Base-by-base conservation (phyloP, 2,888 invertebrate genomes). In the Ptychoptera contaminata region DNA sequence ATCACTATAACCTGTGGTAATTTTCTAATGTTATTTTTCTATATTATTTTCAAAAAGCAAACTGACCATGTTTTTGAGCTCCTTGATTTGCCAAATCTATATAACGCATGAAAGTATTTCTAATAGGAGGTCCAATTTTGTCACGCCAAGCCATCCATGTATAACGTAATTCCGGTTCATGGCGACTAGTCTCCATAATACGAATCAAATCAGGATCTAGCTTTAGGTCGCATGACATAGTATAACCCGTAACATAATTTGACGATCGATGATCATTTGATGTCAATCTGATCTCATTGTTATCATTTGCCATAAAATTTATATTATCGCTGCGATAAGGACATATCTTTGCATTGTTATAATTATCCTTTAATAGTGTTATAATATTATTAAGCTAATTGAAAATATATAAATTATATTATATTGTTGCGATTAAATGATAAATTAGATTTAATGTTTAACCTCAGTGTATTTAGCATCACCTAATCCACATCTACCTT, bases 91-190 rank as follows among this genome's bases (percentile, higher is more conserved):
- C 79, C 29, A 90, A 60, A 51, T 80, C 75, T 0, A 85, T 77
- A 53, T 85, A 88, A 69, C 82, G 71, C 69, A 80, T 76, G 57
- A 82, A 91, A 49, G 79, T 71, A 47, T 79, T 76, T 59, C 77
- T 78, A 61, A 88, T 68, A 16, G 77, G 77, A 0, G 79, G 81
- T 0, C 90, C 90, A 1, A 82, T 76, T 46, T 76, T 77, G 47
- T 88, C 82, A 49, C 88, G 71, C 76, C 85, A 91, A 45, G 79
- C 78, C 54, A 69, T 73, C 91, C 91, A 91, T 0, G 81, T 77
- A 53, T 84, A 77, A 14, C 77, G 56, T 39, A 90, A 63, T 55
- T 86, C 83, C 16, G 78, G 76, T 51, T 82, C 82, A 52, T 86
- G 78, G 48, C 79, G 70, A 0, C 83, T 83, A 56, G 76, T 74